Evolutionary conservation across 2,113 vertebrate species (phyloP).

Genomic region (Vidua macroura): DNA sequence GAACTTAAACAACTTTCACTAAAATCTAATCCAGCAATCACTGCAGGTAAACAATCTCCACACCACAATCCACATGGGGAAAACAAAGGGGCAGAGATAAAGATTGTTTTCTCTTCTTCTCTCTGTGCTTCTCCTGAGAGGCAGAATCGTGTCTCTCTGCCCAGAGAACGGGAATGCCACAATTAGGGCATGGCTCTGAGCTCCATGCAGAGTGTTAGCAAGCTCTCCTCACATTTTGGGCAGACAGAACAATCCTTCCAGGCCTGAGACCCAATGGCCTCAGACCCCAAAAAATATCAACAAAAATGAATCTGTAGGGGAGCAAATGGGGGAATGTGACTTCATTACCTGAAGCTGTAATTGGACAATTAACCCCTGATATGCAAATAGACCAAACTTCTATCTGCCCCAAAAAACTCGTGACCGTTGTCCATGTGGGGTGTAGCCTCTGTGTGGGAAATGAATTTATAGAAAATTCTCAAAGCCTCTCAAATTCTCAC

Average conservation of each 20-base stretch:
- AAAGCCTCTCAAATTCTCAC: background rate
- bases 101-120: too few relatives aligned
- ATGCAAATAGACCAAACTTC: background rate
- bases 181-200: background rate
- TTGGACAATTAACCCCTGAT: background rate
- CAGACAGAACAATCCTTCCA: background rate
- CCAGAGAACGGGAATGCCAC: too few relatives aligned
- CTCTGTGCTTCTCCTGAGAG: too few relatives aligned
- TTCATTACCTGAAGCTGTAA: background rate
- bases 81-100: too few relatives aligned
- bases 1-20: too few relatives aligned
- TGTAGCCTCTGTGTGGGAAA: background rate
- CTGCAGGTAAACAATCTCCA: too few relatives aligned
- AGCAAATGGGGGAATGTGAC: background rate
- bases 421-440: too few relatives aligned
- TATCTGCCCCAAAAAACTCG: background rate
- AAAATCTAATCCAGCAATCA: too few relatives aligned
- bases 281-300: background rate
- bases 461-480: background rate
- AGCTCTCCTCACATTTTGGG: background rate
- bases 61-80: too few relatives aligned
- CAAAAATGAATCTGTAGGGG: too few relatives aligned
- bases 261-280: background rate
- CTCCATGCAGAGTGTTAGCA: accelerated
- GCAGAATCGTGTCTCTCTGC: too few relatives aligned